Conservation (phyloP, 2,888 invertebrate species). For the Branchellion lobata region DNA sequence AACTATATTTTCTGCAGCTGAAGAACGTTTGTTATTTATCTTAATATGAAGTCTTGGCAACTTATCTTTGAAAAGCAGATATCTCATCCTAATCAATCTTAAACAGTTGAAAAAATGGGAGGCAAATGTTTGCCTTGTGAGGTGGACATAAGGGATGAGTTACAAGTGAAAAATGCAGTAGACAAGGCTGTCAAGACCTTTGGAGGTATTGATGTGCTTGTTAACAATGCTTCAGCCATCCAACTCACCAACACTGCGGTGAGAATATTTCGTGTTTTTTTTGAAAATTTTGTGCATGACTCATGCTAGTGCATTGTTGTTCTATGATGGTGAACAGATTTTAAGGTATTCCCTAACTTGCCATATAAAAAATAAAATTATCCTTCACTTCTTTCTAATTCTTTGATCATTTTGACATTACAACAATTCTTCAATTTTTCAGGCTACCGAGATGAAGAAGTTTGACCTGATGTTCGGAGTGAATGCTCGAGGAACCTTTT, state of each 20-base stretch:
- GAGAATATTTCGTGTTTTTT: too few species aligned
- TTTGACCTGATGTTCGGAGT: constrained; percentile 94
- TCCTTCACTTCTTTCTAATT: too few species aligned
- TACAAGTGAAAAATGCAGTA: constrained; percentile 66
- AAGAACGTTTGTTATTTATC: constrained; percentile 72
- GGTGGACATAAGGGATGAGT: constrained; percentile 83
- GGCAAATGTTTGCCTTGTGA: constrained; percentile 82
- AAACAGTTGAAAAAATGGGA: constrained; percentile 77
- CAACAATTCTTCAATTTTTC: not conserved
- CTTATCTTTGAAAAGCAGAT: not conserved
- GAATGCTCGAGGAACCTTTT: constrained; percentile 89
- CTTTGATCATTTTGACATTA: not conserved
- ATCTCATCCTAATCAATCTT: too few species aligned
- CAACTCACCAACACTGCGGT: constrained; percentile 69
- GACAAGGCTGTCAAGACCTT: constrained; percentile 75
- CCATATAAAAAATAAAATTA: too few species aligned
- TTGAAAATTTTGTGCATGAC: too few species aligned
- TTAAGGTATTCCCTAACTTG: too few species aligned
- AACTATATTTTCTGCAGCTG: constrained; percentile 84
- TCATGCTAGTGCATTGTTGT: too few species aligned
- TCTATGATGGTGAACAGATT: too few species aligned
- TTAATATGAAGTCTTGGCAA: not conserved
- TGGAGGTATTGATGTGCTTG: constrained; percentile 86
- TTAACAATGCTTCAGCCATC: constrained; percentile 97
- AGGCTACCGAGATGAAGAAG: constrained; percentile 82